These are phyloP conservation scores for Vidua macroura DNA, from an alignment of 2,113 vertebrate species.

Conservation along the genomic window DNA sequence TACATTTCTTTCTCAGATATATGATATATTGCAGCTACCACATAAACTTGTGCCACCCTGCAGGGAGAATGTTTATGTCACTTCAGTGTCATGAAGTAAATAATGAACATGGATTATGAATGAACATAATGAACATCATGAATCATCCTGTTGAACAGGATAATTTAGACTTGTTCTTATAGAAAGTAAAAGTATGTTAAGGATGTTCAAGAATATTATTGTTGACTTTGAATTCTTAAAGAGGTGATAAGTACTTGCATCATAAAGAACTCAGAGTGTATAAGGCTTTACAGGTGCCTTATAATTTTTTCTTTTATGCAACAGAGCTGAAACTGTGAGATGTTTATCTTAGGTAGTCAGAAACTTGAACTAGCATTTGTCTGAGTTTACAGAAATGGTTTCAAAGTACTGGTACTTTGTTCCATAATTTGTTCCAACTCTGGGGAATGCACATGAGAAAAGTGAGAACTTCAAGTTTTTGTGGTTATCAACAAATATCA, in stretches of 20 bases:
- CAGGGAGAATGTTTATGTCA: background rate
- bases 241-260: background rate
- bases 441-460: background rate
- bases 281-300: background rate
- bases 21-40: background rate
- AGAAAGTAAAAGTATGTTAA: background rate
- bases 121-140: too few relatives aligned
- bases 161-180: background rate
- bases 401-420: background rate
- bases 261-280: background rate
- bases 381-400: background rate
- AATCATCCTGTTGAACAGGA: background rate
- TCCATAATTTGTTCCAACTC: background rate
- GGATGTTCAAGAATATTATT: background rate
- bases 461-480: background rate
- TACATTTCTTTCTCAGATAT: background rate
- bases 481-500: background rate
- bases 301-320: background rate
- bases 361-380: background rate
- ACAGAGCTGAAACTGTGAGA: background rate
- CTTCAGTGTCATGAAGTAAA: background rate
- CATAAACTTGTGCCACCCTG: background rate
- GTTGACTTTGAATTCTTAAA: background rate
- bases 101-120: background rate
- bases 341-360: background rate